These are phyloP conservation scores for Ursus arctos DNA, from an alignment of 2,113 vertebrate species.

Conservation along the genomic window DNA sequence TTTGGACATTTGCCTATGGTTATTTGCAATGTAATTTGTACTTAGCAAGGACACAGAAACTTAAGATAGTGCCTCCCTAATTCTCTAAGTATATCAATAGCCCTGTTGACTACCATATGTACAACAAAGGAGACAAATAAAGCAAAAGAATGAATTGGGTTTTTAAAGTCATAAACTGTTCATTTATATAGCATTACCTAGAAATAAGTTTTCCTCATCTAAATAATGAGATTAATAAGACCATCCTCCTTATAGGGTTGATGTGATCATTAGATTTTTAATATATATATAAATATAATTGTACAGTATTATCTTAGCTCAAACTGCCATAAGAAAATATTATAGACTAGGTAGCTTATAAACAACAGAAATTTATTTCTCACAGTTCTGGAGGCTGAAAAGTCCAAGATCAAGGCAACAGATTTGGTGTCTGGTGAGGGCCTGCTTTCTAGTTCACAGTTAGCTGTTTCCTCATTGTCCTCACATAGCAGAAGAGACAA, in stretches of 20 bases:
- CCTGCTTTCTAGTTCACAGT: not conserved
- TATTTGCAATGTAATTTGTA: not conserved
- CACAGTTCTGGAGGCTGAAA: not conserved
- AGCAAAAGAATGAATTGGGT: not conserved
- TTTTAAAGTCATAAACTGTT: constrained; percentile 37
- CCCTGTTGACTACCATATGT: not conserved
- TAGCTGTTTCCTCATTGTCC: not conserved
- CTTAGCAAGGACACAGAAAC: constrained; percentile 31
- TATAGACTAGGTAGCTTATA: not conserved
- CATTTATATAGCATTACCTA: not conserved
- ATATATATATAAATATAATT: not conserved
- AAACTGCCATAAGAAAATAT: not conserved
- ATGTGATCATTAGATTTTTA: not conserved
- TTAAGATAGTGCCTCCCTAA: constrained; percentile 6
- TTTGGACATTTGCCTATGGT: not conserved
- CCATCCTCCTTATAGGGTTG: not conserved
- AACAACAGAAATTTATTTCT: not conserved
- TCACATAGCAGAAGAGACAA: not conserved
- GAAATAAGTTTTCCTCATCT: not conserved
- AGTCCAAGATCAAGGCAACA: not conserved
- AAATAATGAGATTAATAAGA: constrained; percentile 31
- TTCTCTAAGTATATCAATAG: not conserved
- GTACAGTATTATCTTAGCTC: not conserved
- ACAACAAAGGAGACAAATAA: constrained; percentile 40
- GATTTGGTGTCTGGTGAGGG: not conserved